Percentiles rank a stretch among this genome's conserved stretches.
These are phyloP conservation scores for Gallinago jamesoni DNA, from an alignment of 2,113 vertebrate species.

Conservation along the genomic window DNA sequence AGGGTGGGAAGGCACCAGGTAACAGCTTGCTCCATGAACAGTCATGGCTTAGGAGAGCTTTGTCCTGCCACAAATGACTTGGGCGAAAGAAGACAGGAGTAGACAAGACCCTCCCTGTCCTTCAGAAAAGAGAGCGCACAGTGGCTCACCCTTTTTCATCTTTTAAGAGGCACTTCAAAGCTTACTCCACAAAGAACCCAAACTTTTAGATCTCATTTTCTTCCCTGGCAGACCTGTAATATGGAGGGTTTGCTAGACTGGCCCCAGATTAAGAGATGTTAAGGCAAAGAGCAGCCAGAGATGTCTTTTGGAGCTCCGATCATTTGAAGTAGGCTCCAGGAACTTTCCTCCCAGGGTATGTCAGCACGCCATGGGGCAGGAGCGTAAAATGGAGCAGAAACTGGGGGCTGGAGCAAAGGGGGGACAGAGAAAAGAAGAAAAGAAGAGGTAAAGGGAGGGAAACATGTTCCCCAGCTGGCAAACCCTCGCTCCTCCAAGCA, in stretches of 20 bases:
- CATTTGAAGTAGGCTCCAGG: background rate
- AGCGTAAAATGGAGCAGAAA: background rate
- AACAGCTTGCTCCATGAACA: background rate
- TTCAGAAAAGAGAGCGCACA: background rate
- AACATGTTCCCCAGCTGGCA: background rate
- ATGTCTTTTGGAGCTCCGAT: background rate
- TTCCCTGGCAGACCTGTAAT: background rate
- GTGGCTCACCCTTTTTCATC: background rate
- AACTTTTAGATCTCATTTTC: slow-evolving; percentile 33
- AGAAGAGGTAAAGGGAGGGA: background rate
- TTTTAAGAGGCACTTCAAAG: slow-evolving; percentile 47
- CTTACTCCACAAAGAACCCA: slow-evolving; percentile 34
- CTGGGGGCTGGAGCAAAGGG: background rate
- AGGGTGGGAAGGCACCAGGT: background rate
- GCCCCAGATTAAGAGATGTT: background rate
- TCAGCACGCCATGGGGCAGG: background rate
- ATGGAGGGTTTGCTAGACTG: background rate
- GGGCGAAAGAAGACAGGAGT: background rate
- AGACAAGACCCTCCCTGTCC: slow-evolving; percentile 1
- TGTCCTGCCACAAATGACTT: slow-evolving; percentile 23
- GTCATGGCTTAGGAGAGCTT: background rate
- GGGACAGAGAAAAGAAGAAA: background rate
- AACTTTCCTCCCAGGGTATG: background rate
- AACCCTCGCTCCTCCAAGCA: background rate
- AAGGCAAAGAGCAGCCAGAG: background rate